Base-by-base conservation (phyloP, 2,797 vertebrate species). In the Acestrorhynchus altus region DNA sequence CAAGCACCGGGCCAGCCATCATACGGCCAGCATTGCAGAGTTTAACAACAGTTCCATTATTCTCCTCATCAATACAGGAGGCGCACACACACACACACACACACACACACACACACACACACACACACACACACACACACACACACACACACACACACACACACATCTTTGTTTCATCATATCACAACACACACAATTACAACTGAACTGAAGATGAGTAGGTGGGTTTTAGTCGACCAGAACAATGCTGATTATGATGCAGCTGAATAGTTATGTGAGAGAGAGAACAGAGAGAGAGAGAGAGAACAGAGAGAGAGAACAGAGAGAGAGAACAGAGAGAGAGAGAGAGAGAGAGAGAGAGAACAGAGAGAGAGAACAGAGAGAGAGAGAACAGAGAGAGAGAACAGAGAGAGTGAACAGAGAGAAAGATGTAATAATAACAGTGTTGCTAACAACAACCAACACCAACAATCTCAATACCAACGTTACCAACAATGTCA, bases 31-130 rank as follows among this genome's bases (percentile, higher is more conserved):
- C 66, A 81, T 54, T 2, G 18, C 56, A 59, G 16, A 1, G 18
- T 60, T 57, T 46, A 81, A 84, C 83, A 83, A 84, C 70, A 59
- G 22, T 20, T 9, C 24, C 12, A 18, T 86, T 84, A 52, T 84
- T 84, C 64, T 26, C 11, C 5, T 0, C 20, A 42, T 47, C 56
- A 35, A 15, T 57, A 46, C 54, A 20, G 68, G 60, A 31, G 60
- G 60, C 22, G 72, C 47, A n/a, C 64, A 68, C 65, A 76, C 49
- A 68, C 68, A 76, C 47, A 15, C 69, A 66, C 26, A 66, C 64
- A 74, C 54, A 16, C n/a, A n/a, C n/a, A n/a, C n/a, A n/a, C n/a
- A n/a, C 22, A 76, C 47, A n/a, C 46, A 67, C 67, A 78, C 46
- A n/a, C 67, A 64, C 24, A 64, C 61, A 60, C 52, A 77, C 76